Evolutionary conservation across 2,797 vertebrate species (phyloP).

Genomic region (Pangasius sanitwongsei): DNA sequence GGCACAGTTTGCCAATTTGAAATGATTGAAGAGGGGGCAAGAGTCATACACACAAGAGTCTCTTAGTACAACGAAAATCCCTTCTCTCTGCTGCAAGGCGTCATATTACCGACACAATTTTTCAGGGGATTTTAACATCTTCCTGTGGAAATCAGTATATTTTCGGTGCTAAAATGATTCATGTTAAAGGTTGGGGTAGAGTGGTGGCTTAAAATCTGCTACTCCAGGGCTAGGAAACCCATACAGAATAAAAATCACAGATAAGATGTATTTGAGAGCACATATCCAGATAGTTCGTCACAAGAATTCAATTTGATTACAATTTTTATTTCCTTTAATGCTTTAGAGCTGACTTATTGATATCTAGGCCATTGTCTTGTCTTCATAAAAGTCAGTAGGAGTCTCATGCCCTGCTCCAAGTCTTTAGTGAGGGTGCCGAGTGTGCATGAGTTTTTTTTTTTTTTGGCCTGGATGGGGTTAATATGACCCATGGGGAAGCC

Average conservation of each 20-base stretch:
- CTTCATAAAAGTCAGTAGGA: constrained; percentile 24
- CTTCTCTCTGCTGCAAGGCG: constrained; percentile 78
- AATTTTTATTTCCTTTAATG: background rate
- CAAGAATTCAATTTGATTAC: background rate
- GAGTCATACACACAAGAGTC: constrained; percentile 83
- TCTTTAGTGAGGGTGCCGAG: constrained; percentile 32
- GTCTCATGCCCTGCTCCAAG: constrained; percentile 15
- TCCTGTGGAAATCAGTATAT: constrained; percentile 94
- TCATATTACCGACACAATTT: constrained; percentile 83
- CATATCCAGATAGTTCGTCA: background rate
- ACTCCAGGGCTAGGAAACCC: constrained; percentile 40
- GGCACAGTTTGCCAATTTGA: constrained; percentile 65
- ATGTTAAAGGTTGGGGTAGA: constrained; percentile 81
- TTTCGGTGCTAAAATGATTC: constrained; percentile 88
- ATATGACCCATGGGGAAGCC: constrained; percentile 69
- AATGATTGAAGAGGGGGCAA: constrained; percentile 52
- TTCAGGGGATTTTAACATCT: constrained; percentile 88
- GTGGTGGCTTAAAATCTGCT: constrained; percentile 77
- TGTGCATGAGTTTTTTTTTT: constrained; percentile 55
- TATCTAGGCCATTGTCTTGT: constrained; percentile 18
- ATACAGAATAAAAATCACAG: background rate
- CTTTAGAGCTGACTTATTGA: background rate
- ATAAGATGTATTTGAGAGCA: constrained; percentile 4
- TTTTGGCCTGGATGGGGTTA: constrained; percentile 75
- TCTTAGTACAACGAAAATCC: constrained; percentile 84